Evolutionary conservation across 2,797 vertebrate genomes (phyloP).

Genomic region (Chiloscyllium punctatum): DNA sequence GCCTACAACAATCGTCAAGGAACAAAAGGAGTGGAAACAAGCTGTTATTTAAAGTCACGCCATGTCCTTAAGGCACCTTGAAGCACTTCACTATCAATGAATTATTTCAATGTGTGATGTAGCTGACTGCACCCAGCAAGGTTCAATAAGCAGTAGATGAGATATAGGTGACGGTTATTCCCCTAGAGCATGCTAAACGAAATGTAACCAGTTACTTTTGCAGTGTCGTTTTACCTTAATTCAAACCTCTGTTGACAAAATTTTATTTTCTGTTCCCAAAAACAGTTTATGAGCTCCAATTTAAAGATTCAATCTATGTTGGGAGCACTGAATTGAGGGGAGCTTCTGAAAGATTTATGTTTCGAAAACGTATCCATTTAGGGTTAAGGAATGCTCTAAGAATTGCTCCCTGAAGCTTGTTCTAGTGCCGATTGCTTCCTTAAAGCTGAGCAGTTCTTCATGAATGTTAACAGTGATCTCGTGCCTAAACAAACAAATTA

Average conservation of each 20-base stretch:
- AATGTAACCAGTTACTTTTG: not conserved
- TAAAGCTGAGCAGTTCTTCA: not conserved
- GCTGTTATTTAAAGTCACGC: not conserved
- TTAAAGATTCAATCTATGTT: not conserved
- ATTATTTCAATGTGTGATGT: not conserved
- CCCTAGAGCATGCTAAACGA: not conserved
- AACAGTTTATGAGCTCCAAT: not conserved
- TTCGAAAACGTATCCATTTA: not conserved
- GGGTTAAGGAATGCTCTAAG: not conserved
- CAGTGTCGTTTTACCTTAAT: not conserved
- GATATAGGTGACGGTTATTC: not conserved
- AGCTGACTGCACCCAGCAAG: not conserved
- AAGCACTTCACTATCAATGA: not conserved
- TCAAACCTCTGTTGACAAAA: not conserved
- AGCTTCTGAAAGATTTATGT: not conserved
- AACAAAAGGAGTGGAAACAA: not conserved
- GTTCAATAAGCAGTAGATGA: not conserved
- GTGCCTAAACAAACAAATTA: not conserved
- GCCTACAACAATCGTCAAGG: not conserved
- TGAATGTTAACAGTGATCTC: not conserved
- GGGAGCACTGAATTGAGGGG: not conserved
- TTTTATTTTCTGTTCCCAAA: not conserved
- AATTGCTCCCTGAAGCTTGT: not conserved
- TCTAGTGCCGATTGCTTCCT: not conserved
- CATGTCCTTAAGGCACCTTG: too few species aligned